Conservation (phyloP, 2,888 invertebrate genomes). For the Tineola bisselliella region DNA sequence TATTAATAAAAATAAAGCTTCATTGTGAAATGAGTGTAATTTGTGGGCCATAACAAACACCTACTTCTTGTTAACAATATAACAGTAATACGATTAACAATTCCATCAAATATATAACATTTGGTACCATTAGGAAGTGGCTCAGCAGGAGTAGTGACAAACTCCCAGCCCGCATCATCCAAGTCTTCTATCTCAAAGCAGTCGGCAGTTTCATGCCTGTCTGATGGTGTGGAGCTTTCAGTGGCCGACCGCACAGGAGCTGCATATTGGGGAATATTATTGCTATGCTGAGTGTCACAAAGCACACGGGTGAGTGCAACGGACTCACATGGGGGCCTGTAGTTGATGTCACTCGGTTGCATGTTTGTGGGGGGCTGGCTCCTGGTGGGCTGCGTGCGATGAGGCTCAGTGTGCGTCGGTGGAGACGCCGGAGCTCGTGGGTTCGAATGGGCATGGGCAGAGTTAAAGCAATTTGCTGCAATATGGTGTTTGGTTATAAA, state of each 20-base stretch:
- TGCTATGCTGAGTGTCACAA: too few species aligned
- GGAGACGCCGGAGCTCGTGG: constrained; percentile 14
- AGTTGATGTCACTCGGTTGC: neutral
- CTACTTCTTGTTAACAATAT: too few species aligned
- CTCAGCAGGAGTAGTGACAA: constrained; percentile 36
- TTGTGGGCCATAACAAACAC: too few species aligned
- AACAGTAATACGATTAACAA: too few species aligned
- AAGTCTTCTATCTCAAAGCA: constrained; percentile 64
- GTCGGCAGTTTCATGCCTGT: constrained; percentile 49
- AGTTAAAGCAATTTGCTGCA: neutral
- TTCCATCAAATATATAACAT: too few species aligned
- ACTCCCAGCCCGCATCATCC: constrained; percentile 61
- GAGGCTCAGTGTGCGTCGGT: constrained; percentile 30
- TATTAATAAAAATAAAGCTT: too few species aligned
- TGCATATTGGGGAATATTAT: too few species aligned
- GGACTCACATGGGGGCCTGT: constrained; percentile 29
- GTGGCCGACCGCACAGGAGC: constrained; percentile 7
- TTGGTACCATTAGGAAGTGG: constrained; percentile 47
- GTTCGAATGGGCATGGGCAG: constrained; percentile 7
- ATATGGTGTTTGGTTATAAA: too few species aligned
- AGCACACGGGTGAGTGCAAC: too few species aligned
- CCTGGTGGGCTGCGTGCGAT: constrained; percentile 25
- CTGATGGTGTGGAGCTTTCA: constrained; percentile 19
- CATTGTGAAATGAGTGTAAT: too few species aligned
- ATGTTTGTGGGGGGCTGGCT: neutral